A percentile compares a stretch with the other conserved stretches of the same genome.
Conservation (phyloP, 2,797 vertebrate species). For the Tympanoctomys barrerae region DNA sequence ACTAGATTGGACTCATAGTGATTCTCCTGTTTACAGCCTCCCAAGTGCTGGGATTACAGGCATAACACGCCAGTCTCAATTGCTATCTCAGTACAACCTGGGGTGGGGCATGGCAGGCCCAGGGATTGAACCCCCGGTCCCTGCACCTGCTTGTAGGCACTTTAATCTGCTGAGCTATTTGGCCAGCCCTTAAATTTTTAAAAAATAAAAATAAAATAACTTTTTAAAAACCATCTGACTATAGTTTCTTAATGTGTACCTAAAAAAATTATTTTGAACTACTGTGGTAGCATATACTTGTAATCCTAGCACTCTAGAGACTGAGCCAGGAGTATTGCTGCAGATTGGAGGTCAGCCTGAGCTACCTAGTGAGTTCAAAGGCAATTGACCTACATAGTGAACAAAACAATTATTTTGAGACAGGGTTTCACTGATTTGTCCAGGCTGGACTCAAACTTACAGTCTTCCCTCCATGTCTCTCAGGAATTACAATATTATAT, state of each 20-base stretch:
- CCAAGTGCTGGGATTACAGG: no score
- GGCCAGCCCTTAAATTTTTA: no score
- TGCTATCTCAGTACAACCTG: no score
- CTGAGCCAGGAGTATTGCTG: background rate
- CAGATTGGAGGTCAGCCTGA: background rate
- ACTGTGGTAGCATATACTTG: background rate
- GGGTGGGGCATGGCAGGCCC: no score
- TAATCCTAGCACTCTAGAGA: background rate
- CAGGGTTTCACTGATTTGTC: background rate
- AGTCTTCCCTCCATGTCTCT: background rate
- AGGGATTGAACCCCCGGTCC: no score
- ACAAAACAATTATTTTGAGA: background rate
- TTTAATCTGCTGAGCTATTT: no score
- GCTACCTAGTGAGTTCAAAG: background rate
- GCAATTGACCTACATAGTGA: background rate
- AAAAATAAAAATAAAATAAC: background rate
- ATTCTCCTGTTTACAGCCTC: no score
- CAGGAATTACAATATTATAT: background rate
- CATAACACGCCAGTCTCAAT: no score
- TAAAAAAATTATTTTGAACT: background rate
- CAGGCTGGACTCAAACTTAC: background rate
- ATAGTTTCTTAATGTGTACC: background rate
- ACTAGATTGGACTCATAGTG: no score
- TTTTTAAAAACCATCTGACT: background rate
- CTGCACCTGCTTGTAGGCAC: no score